These are phyloP conservation scores for Uloborus diversus DNA, from an alignment of 1,140 invertebrate species.

Conservation along the genomic window DNA sequence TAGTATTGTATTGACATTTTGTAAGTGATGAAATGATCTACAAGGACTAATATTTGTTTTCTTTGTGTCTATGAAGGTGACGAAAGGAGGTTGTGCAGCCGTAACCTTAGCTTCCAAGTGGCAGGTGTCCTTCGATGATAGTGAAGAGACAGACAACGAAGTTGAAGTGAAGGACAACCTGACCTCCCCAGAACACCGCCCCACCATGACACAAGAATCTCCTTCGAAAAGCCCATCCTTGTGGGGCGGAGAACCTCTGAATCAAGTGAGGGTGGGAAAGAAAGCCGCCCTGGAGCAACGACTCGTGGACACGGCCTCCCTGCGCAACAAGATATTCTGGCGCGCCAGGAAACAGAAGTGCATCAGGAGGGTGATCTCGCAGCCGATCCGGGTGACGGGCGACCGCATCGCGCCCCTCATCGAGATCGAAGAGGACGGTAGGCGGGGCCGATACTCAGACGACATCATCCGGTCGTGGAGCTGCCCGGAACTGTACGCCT, in stretches of 20 bases:
- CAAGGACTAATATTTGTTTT: neutral
- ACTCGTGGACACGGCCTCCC: neutral
- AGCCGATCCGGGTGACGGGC: neutral
- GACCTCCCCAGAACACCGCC: slow-evolving; percentile 55
- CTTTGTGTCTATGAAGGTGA: slow-evolving; percentile 64
- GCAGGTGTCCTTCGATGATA: slow-evolving; percentile 95
- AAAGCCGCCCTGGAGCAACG: neutral
- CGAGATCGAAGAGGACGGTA: slow-evolving; percentile 4
- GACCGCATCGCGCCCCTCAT: slow-evolving; percentile 10
- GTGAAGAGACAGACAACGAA: slow-evolving; percentile 91
- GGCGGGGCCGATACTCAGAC: neutral
- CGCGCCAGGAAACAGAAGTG: slow-evolving; percentile 12
- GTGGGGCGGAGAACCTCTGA: neutral
- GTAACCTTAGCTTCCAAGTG: slow-evolving; percentile 84
- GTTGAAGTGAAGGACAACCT: slow-evolving; percentile 56
- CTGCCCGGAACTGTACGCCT: slow-evolving; percentile 26
- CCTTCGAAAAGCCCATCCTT: slow-evolving; percentile 6
- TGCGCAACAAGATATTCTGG: slow-evolving; percentile 20
- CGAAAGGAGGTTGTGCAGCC: slow-evolving; percentile 70
- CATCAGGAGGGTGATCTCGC: neutral
- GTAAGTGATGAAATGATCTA: neutral
- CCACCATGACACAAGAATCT: slow-evolving; percentile 34
- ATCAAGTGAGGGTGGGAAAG: neutral
- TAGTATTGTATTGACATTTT: too few species aligned
- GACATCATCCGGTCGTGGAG: slow-evolving; percentile 23